phyloP scores from a whole-genome alignment of 2,888 invertebrate genomes.

The Drosophila gaucha region DNA sequence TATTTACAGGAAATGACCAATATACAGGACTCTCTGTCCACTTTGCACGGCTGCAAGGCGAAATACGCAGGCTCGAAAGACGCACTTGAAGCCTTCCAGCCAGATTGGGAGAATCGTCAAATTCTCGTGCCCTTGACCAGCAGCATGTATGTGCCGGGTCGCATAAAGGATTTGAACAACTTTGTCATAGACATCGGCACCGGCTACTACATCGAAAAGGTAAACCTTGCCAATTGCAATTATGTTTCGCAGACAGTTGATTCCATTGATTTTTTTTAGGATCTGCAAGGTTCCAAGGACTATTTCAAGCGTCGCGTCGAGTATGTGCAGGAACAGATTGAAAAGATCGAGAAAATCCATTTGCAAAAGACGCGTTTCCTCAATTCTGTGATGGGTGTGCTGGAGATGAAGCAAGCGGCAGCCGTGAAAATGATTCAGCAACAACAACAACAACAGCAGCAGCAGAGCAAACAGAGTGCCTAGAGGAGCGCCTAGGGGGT shows the following conservation, averaged over 20 bases:
- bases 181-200: conserved; percentile 98
- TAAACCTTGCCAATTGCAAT: conserved; percentile 80
- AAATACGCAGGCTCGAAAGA: conserved; percentile 96
- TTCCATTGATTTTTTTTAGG: conserved; percentile 85
- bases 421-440: conserved; percentile 78
- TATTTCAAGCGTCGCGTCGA: conserved; percentile 96
- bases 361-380: conserved; percentile 91
- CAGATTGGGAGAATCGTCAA: conserved; percentile 91
- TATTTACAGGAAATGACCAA: conserved; percentile 90
- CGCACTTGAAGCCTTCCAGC: conserved; percentile 91
- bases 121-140: conserved; percentile 97
- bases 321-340: conserved; percentile 97
- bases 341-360: conserved; percentile 90
- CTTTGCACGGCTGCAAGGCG: conserved; percentile 94
- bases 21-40: conserved; percentile 95
- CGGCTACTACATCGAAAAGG: conserved; percentile 98
- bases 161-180: conserved; percentile 92
- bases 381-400: conserved; percentile 91
- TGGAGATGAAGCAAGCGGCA: conserved; percentile 88
- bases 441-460: conserved; percentile 57
- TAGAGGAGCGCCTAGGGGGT: conserved; percentile 23
- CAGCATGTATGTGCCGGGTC: conserved; percentile 98
- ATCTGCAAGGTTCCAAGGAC: conserved; percentile 92
- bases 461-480: conserved; percentile 55
- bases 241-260: neutral